phyloP scores from a whole-genome alignment of 2,797 vertebrate species.

The Neosilurus hyrtlii region DNA sequence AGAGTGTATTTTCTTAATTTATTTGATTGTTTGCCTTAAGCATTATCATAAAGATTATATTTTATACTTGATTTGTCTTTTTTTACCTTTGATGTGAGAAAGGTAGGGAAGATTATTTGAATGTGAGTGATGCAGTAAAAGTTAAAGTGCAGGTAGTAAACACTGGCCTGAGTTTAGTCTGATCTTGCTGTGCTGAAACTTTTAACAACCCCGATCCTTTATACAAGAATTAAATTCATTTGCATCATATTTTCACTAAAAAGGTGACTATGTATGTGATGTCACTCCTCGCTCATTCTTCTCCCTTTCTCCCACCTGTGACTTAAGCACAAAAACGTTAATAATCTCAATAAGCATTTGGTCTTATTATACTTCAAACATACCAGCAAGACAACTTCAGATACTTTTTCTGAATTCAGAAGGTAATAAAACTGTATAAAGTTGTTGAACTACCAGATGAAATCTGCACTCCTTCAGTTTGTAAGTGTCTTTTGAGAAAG shows the following conservation, averaged over 20 bases:
- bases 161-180: slow-evolving; percentile 57
- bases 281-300: slow-evolving; percentile 26
- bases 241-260: background rate
- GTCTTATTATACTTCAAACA: slow-evolving; percentile 10
- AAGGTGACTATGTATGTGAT: slow-evolving; percentile 32
- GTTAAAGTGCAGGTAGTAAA: slow-evolving; percentile 1
- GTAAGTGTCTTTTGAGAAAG: slow-evolving; percentile 31
- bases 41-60: slow-evolving; percentile 58
- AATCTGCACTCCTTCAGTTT: slow-evolving; percentile 17
- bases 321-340: slow-evolving; percentile 43
- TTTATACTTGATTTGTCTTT: slow-evolving; percentile 67
- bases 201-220: slow-evolving; percentile 11
- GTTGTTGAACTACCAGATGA: background rate
- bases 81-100: slow-evolving; percentile 50
- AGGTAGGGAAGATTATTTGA: slow-evolving; percentile 40
- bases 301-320: slow-evolving; percentile 25
- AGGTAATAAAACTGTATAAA: background rate
- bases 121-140: slow-evolving; percentile 18
- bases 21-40: slow-evolving; percentile 50
- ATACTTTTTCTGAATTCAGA: background rate
- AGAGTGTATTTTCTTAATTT: slow-evolving; percentile 61
- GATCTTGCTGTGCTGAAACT: slow-evolving; percentile 42
- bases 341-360: slow-evolving; percentile 17
- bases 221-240: background rate
- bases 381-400: slow-evolving; percentile 38